Base-by-base conservation (phyloP, 2,797 vertebrate genomes). In the Acanthurus leucopareius region DNA sequence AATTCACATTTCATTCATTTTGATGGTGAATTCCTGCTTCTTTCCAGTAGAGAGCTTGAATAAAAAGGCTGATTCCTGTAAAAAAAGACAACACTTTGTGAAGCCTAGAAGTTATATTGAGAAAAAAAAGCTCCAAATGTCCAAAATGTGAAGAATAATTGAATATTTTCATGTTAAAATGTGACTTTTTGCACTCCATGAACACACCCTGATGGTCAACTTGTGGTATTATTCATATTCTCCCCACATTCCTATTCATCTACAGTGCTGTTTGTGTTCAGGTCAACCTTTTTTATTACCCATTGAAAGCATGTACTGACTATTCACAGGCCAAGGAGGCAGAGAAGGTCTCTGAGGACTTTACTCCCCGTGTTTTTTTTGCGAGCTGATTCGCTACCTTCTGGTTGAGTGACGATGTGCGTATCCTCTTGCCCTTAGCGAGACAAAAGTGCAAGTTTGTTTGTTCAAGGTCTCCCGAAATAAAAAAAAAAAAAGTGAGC, bases 371-470 rank as follows among this genome's bases (percentile, higher is more conserved):
- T 77, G 82, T 72, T 63, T 79, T 79, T 38, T 1, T 32, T 32
- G 28, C 3, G 69, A 73, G 69, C 70, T 65, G 74, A 73, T 77
- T 76, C 38, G 67, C 71, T 59, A 44, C 82, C 73, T 69, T 81
- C 66, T 80, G 79, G 69, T 78, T 49, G 77, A 84, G 77, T 49
- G 4, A 40, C 49, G 84, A 79, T 32, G 86, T 80, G 82, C 52
- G 38, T 56, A 15, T 78, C 77, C 64, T 82, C 73, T 81, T 20
- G 80, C 84, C 89, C 75, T 85, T 60, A 53, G 84, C 59, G 19
- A 85, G 65, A 86, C 82, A 5, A 88, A 84, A 89, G 87, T 77
- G 83, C 80, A 68, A 90, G 78, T 86, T 91, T 92, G 86, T 89
- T 88, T 87, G 79, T 89, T 89, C 87, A 89, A 93, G 90, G 88